Evolutionary conservation across 2,113 vertebrate species (phyloP).

Genomic region (Ciconia maguari): DNA sequence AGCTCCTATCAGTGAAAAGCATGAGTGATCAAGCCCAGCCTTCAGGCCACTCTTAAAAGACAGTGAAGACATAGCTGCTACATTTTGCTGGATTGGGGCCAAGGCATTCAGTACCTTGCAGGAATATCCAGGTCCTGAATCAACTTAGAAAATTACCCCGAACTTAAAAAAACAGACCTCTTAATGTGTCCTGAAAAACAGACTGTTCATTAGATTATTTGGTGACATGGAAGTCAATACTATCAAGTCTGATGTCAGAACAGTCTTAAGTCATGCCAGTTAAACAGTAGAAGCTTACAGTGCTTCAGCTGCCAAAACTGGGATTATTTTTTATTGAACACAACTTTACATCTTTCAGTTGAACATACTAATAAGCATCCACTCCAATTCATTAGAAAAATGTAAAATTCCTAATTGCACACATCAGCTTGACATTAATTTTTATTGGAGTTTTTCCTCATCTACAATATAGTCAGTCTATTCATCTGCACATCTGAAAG

Average conservation of each 20-base stretch:
- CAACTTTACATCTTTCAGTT: constrained; percentile 25
- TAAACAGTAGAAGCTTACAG: background rate
- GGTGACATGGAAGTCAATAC: background rate
- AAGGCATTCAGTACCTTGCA: background rate
- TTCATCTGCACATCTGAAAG: constrained; percentile 65
- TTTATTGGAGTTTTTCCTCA: constrained; percentile 17
- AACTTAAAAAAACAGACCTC: background rate
- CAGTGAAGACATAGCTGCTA: background rate
- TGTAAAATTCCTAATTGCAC: background rate
- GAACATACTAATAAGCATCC: background rate
- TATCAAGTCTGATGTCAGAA: background rate
- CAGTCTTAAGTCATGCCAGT: background rate
- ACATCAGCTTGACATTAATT: background rate
- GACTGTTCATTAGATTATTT: background rate
- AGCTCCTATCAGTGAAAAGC: background rate
- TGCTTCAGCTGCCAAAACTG: background rate
- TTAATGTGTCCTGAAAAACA: background rate
- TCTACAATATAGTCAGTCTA: constrained; percentile 33
- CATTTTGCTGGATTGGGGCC: background rate
- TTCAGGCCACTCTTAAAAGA: background rate
- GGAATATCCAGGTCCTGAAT: background rate
- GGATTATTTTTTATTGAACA: background rate
- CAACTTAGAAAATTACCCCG: background rate
- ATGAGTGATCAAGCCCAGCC: background rate
- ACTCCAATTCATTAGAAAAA: constrained; percentile 33